phyloP scores from a whole-genome alignment of 2,888 invertebrate species.

The Tachina fera region DNA sequence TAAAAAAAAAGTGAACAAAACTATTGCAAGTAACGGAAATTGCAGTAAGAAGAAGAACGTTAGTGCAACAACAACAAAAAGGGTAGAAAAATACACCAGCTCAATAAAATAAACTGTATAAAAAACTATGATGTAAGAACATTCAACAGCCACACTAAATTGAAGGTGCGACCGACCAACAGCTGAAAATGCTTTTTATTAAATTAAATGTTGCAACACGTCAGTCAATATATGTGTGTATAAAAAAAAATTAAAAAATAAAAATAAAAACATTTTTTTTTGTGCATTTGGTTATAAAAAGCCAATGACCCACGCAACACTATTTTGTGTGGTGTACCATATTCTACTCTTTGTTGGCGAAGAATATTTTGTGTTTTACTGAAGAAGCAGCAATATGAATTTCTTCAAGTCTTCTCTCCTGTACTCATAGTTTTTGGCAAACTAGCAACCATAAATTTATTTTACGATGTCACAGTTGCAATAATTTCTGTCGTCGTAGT shows the following conservation, averaged over 20 bases:
- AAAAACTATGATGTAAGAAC: conserved; percentile 64
- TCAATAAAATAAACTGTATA: conserved; percentile 10
- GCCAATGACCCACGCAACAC: conserved; percentile 71
- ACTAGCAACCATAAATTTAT: conserved; percentile 42
- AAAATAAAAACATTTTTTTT: conserved; percentile 9
- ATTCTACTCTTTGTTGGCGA: background rate
- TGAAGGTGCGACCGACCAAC: conserved; percentile 70
- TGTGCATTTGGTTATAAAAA: conserved; percentile 25
- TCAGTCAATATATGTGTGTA: conserved; percentile 32
- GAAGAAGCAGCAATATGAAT: conserved; percentile 53
- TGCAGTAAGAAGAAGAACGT: conserved; percentile 49
- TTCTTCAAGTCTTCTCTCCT: conserved; percentile 15
- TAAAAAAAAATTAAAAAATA: background rate
- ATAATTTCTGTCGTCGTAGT: conserved; percentile 1
- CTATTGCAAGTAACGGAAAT: conserved; percentile 66
- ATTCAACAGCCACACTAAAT: conserved; percentile 49
- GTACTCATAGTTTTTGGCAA: conserved; percentile 6
- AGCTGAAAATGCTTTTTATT: conserved; percentile 70
- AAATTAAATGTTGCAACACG: conserved; percentile 69
- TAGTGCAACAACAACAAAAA: conserved; percentile 11
- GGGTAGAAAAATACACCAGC: conserved; percentile 34
- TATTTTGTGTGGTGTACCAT: conserved; percentile 49
- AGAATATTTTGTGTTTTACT: conserved; percentile 29
- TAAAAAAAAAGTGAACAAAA: conserved; percentile 16
- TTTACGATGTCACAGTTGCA: conserved; percentile 3